These are phyloP conservation scores for Chiloscyllium plagiosum DNA, from an alignment of 2,113 vertebrate genomes.

Conservation along the genomic window DNA sequence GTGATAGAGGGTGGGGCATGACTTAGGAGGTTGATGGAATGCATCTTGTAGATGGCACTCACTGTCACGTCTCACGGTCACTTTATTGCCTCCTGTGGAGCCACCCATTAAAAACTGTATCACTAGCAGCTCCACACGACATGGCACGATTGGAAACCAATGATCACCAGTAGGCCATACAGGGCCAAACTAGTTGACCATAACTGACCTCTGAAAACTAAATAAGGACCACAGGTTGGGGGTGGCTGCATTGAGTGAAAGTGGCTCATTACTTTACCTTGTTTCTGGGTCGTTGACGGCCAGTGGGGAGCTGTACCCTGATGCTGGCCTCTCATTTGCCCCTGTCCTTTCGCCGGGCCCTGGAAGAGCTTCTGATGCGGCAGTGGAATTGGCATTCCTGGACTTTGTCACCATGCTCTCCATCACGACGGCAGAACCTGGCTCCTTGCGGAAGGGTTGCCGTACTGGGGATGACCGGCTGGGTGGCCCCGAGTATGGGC, in stretches of 20 bases:
- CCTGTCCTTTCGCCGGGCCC: constrained; percentile 51
- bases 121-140: neutral
- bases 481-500: constrained; percentile 81
- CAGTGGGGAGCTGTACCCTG: constrained; percentile 70
- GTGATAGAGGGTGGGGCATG: too few species aligned
- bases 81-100: neutral
- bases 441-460: constrained; percentile 90
- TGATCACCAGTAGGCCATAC: neutral
- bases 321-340: constrained; percentile 54
- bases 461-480: constrained; percentile 83
- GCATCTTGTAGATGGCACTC: neutral
- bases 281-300: constrained; percentile 74
- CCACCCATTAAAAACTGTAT: neutral
- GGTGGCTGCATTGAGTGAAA: neutral
- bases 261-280: constrained; percentile 58
- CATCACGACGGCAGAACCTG: constrained; percentile 80
- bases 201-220: constrained; percentile 1
- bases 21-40: neutral
- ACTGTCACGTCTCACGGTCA: neutral
- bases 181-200: neutral
- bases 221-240: neutral
- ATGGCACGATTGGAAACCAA: neutral
- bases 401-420: constrained; percentile 77
- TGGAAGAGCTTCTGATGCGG: constrained; percentile 67
- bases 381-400: constrained; percentile 62